Evolutionary conservation across 2,888 invertebrate species (phyloP), one percentile per base, ranked within the genome.

Genomic region (Zhengitettix transpicula): DNA sequence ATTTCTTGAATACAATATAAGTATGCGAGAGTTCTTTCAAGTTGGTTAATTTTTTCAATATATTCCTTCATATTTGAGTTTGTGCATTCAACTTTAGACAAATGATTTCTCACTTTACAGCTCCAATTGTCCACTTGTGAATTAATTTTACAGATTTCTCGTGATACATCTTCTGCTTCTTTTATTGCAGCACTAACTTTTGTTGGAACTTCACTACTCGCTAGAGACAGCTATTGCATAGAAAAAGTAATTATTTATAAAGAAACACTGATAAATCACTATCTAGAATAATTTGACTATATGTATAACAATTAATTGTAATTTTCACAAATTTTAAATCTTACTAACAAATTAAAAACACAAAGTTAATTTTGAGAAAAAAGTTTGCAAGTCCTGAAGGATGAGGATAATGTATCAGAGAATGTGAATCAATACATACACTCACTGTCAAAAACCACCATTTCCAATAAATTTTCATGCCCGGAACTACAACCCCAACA

Each of bases 1-100:
- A 89, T 78, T 67, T 80, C 80, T 68, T 84, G 81, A 65, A 87
- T 77, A 53, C 86, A 79, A 68, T 79, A 81, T 60, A 89, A 72
- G 71, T 90, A 90, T 52, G 80, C 78, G 42, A 79, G 70, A 11
- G 80, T 72, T 65, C 77, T 77, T 66, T 84, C 80, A 52, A 82
- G 69, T 42, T 75, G 73, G 55, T 76, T 73, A 55, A 83, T 74
- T 66, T 80, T 77, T 52, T 77, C 72, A 15, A 86, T 73, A 59
- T 80, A 78, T 62, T 78, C 77, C 65, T 80, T 75, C 2, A 87
- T 69, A 67, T 79, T 78, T 44, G 70, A 70, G 52, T 79, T 74
- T 3, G 81, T 73, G 63, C 74, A 73, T 53, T 71, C 70, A 5
- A 73, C 60, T 65, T 75, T 71, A 61, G 75, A 71, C 42, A 82